Evolutionary conservation across 53 echinoderm and acorn worm genomes (phyloP).

Genomic region (Echinarachnius parma): DNA sequence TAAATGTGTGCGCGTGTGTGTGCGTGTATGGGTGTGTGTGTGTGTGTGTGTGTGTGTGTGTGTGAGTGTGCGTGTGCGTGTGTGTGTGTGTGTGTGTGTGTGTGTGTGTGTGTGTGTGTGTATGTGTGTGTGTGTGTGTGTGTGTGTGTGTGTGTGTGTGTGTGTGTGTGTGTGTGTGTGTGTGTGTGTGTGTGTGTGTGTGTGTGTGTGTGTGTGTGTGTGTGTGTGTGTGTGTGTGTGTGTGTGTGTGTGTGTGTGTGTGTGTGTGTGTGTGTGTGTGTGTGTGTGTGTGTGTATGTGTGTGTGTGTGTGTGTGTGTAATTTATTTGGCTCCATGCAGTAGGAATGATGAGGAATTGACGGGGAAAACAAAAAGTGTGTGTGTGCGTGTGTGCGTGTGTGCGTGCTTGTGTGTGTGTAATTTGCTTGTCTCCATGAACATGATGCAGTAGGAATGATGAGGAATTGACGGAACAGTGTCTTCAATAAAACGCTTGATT

Average conservation of each 20-base stretch:
- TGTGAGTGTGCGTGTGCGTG: background rate
- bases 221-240: background rate
- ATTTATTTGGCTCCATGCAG: no score
- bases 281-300: background rate
- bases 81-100: background rate
- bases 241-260: background rate
- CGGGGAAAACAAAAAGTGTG: no score
- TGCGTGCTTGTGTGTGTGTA: no score
- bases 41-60: background rate
- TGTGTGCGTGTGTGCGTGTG: no score
- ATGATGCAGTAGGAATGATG: no score
- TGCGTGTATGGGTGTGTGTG: background rate
- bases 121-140: background rate
- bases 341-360: no score
- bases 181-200: slow-evolving; percentile 7
- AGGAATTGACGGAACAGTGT: no score
- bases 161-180: slow-evolving; percentile 5
- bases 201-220: background rate
- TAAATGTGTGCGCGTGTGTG: background rate
- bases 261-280: background rate
- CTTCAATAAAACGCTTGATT: no score
- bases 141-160: background rate
- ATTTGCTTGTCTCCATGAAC: no score
- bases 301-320: background rate
- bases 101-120: background rate